Base-by-base conservation (phyloP, 2,888 invertebrate species). In the Hydroisotoma schaefferi region DNA sequence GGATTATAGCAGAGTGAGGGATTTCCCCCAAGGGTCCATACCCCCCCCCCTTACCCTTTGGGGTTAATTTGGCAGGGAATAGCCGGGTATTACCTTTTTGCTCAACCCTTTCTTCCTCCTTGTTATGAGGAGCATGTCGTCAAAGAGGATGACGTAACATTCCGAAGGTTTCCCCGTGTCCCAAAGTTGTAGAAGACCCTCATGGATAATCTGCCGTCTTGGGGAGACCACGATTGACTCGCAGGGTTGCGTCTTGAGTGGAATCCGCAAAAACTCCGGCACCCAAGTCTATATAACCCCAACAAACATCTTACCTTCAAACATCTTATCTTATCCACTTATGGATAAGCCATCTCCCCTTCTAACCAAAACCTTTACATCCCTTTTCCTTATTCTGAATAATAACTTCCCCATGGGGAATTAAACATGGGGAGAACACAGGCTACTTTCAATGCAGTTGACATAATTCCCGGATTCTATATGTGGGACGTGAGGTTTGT, bases 111-210 rank as follows among this genome's bases (percentile, higher is more conserved):
- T 82, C 75, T 83, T 83, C 44, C 80, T 75, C 73, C 81, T 78
- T 0, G 83, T 83, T 57, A 84, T 77, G 55, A 84, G 78, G 27
- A 84, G 77, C 78, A 84, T 82, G 73, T 84, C 84, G 71, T 84
- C 83, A 75, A 84, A 84, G 2, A 84, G 76, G 66, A 84, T 81
- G 57, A 83, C 78, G 73, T 82, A 82, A 74, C 83, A 80, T 72
- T 84, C 83, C 10, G 78, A 76, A 1, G 81, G 78, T 73, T 82
- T 81, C 37, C 82, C 81, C 33, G 80, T 77, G 73, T 84, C 84
- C 69, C 80, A 75, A 40, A 81, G 73, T 47, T 77, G 77, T 6
- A 82, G 73, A 15, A 77, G 76, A 15, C 78, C 78, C 73, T 79
- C 79, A 53, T 77, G 72, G 29, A 79, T 75, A 59, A 79, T 79